Evolutionary conservation across 2,888 invertebrate genomes (phyloP), one percentile per base, ranked within the genome.

Genomic region (Bruchidius siliquastri): DNA sequence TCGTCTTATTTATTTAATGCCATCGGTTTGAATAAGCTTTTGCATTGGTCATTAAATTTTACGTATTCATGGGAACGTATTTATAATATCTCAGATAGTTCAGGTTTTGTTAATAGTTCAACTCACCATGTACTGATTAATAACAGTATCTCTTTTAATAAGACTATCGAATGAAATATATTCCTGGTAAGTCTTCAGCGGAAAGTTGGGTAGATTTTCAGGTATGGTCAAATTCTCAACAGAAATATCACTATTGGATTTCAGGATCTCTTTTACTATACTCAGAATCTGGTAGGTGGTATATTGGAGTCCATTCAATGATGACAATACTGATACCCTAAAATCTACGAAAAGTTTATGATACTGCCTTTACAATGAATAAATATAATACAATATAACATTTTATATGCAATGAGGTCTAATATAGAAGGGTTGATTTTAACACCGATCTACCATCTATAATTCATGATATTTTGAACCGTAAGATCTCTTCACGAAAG

Each of bases 91-190:
- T n/a, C n/a, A n/a, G n/a, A n/a, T n/a, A n/a, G n/a, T n/a, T n/a
- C n/a, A n/a, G 22, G 13, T 49, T 49, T 49, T 21, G 49, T 49
- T 21, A 20, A n/a, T 49, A 18, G 13, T n/a, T n/a, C 2, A 71
- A 49, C 67, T 18, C 13, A 72, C 72, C 72, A 72, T 72, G 18
- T 72, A 72, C n/a, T 72, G 72, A 72, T 22, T 22, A 68, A 72
- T 30, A 10, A 13, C 13, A 67, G 72, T 67, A 20, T 67, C 72
- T 22, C 67, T 22, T 22, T 68, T 72, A 20, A 30, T 18, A 0
- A 68, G 26, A 3, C 20, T n/a, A n/a, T 72, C 67, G 32, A 72
- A 72, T 68, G 18, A 10, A 20, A 72, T n/a, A 72, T 68, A 72
- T 22, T 71, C 71, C 20, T 71, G 3, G 30, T 70, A 70, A 22